phyloP scores from a whole-genome alignment of 2,113 vertebrate genomes.

The Lasiurus borealis region DNA sequence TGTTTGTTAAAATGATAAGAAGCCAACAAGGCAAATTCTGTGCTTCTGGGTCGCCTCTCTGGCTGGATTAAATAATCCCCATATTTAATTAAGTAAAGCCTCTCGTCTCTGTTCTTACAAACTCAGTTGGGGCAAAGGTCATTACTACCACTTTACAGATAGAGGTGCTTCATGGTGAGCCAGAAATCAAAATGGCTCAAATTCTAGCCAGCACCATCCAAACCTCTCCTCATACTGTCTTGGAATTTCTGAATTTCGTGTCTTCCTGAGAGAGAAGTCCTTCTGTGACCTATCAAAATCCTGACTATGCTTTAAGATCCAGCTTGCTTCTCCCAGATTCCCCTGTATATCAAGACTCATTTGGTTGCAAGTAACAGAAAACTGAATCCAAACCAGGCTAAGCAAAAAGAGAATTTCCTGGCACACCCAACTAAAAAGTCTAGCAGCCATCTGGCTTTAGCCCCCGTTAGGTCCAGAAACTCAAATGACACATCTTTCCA shows the following conservation, averaged over 20 bases:
- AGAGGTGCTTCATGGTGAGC: background rate
- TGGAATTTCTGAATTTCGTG: background rate
- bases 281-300: background rate
- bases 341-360: background rate
- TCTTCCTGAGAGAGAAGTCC: background rate
- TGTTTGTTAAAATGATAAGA: conserved; percentile 42
- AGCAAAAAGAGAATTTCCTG: background rate
- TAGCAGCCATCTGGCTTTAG: too few species aligned
- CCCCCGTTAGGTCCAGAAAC: background rate
- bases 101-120: background rate
- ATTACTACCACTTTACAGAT: background rate
- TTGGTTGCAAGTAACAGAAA: background rate
- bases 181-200: background rate
- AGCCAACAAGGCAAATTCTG: background rate
- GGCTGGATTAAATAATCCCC: conserved; percentile 48
- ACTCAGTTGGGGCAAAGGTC: background rate
- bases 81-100: background rate
- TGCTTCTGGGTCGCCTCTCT: conserved; percentile 21
- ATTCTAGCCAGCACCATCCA: background rate
- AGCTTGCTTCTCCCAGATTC: background rate
- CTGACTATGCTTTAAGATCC: background rate
- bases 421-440: background rate
- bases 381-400: background rate
- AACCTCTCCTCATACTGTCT: background rate
- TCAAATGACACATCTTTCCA: background rate